Conservation (phyloP, 2,888 invertebrate genomes). For the Anticlea derivata region DNA sequence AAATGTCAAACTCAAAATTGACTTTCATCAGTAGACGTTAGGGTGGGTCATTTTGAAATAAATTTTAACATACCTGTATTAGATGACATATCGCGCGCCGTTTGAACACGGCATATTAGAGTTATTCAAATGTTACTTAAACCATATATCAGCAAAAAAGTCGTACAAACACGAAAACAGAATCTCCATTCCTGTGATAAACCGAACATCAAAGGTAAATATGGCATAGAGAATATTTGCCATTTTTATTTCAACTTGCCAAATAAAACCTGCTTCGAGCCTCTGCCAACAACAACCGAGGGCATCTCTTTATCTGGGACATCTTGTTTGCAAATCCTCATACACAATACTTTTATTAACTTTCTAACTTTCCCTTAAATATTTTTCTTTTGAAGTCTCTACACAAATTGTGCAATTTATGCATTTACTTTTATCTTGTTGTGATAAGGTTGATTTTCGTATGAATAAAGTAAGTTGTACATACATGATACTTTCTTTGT, state of each 20-base stretch:
- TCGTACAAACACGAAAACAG: constrained; percentile 12
- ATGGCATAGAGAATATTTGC: constrained; percentile 24
- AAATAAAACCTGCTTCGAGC: constrained; percentile 24
- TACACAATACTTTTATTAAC: constrained; percentile 34
- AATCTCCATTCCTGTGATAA: constrained; percentile 10
- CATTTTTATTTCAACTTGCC: constrained; percentile 28
- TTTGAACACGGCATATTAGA: too few species aligned
- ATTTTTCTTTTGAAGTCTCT: constrained; percentile 26
- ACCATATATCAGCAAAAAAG: constrained; percentile 1
- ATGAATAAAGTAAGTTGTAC: constrained; percentile 5
- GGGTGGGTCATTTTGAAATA: too few species aligned
- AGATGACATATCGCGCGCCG: too few species aligned
- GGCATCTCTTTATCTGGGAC: constrained; percentile 27
- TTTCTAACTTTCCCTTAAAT: constrained; percentile 36
- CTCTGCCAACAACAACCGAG: constrained; percentile 24
- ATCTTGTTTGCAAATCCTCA: constrained; percentile 39
- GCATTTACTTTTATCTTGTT: constrained; percentile 14
- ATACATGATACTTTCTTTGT: constrained; percentile 29
- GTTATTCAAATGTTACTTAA: too few species aligned
- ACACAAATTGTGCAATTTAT: constrained; percentile 20
- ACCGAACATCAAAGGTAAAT: constrained; percentile 28
- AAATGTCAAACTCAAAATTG: too few species aligned
- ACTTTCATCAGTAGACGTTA: too few species aligned
- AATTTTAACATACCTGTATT: too few species aligned
- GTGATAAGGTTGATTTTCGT: constrained; percentile 21